These are phyloP conservation scores for Epistrophe eligans DNA, from an alignment of 2,888 invertebrate species.

Conservation along the genomic window DNA sequence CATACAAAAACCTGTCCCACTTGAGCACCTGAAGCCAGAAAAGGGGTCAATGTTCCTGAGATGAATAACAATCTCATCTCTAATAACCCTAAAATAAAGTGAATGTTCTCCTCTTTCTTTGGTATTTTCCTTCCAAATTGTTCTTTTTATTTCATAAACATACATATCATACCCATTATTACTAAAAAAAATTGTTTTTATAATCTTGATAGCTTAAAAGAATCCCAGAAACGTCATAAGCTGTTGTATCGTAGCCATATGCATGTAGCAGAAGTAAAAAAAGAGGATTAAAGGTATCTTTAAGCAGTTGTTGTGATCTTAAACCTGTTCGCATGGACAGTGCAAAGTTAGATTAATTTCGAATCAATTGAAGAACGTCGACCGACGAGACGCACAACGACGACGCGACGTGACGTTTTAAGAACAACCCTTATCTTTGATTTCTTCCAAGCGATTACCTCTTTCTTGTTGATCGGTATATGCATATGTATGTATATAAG, in stretches of 20 bases:
- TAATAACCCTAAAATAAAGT: background rate
- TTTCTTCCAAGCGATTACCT: background rate
- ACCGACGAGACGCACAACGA: no score
- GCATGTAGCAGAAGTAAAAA: background rate
- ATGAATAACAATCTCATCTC: background rate
- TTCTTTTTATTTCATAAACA: background rate
- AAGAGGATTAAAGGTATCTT: constrained; percentile 47
- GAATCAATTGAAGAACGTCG: background rate
- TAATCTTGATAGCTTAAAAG: constrained; percentile 56
- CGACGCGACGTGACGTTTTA: background rate
- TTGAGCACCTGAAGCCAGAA: background rate
- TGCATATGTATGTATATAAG: no score
- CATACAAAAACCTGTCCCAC: background rate
- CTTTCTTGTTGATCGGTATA: background rate
- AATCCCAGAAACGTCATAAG: constrained; percentile 25
- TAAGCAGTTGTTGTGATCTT: background rate
- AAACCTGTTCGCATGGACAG: background rate
- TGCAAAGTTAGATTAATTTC: background rate
- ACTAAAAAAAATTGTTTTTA: background rate
- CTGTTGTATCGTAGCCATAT: background rate
- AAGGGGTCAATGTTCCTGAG: background rate
- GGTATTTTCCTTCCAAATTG: background rate
- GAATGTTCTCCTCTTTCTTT: background rate
- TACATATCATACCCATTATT: no score
- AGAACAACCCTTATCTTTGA: background rate